Base-by-base conservation (phyloP, 2,888 invertebrate genomes). In the Troides helena region DNA sequence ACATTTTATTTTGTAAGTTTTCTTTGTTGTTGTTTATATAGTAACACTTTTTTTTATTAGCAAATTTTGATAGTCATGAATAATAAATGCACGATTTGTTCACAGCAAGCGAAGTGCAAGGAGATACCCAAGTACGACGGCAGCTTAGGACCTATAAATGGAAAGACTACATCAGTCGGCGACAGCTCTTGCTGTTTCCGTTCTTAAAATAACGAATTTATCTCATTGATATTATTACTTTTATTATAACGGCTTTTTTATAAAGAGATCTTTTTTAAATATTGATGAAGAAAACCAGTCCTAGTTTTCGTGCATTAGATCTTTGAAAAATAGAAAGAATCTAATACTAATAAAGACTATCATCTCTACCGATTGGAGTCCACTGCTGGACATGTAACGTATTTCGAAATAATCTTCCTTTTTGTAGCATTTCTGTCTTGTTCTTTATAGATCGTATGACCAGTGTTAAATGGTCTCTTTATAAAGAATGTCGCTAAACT, bases 81-180 rank as follows among this genome's bases (percentile, higher is more conserved):
- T 10, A 39, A 39, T 39, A 39, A 39, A 39, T 39, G 39, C 8
- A 39, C 10, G 39, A 7, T 71, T 71, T 61, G 69, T 76, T 94
- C 93, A 21, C 90, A 96, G 95, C 97, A 97, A 94, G 97, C 97
- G n/a, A 94, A 96, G 86, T 96, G 95, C 90, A 96, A 96, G 90
- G 97, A 96, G 87, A 86, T 96, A 75, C 95, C 96, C 43, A 94
- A 96, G 83, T 96, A 96, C 79, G 96, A 96, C 78, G 94, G 94
- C 64, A 95, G 94, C 80, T 90, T 95, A 78, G 95, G 96, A 43
- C 95, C 95, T 59, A 95, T 96, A 77, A 95, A 95, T 79, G 95
- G 95, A 56, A 94, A 95, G 82, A 95, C 95, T 23, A 95, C 95
- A 64, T 93, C 95, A 12, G 94, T 95, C 57, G 94, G 94, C 69